Evolutionary conservation across 2,888 invertebrate species (phyloP), one percentile per base, ranked within the genome.

Genomic region (Vanessa cardui): DNA sequence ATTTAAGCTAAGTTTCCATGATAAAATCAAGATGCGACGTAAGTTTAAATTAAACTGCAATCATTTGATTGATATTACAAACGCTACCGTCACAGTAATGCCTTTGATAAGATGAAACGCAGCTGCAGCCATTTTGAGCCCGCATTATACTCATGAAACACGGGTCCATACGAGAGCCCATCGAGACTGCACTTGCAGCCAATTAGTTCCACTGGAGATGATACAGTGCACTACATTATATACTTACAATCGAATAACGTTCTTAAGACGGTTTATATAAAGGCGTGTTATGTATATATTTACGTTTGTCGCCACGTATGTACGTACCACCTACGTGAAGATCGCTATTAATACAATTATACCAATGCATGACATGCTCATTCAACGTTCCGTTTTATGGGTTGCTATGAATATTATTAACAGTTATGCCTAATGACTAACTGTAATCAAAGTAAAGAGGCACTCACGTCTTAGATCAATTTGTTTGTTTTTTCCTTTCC

Each of bases 131-230:
- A 58, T 50, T 72, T 65, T 68, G 65, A 66, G 60, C 72, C 73
- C 68, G 73, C 73, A 72, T 73, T 70, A 69, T 70, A 63, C 64
- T 66, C 62, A 72, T 66, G 68, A 72, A 70, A 70, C 74, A 76
- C 73, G 78, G 78, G 74, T 74, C 73, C 73, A 74, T 65, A 76
- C 73, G 71, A 81, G 80, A 76, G 80, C 79, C 76, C 77, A 81
- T 85, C 79, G 80, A 86, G 82, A 83, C 85, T 81, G 78, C 88
- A 86, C 85, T 88, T 84, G 87, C 79, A 75, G 71, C 79, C 83
- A 87, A 89, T 90, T 89, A 88, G 84, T 83, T 66, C 61, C 65
- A 66, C 60, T 66, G 65, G 39, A 66, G 60, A 66, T 66, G 54
- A 9, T 66, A 66, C 65, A 65, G 59, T 59, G 59, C 65, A 60